Conservation (phyloP, 2,888 invertebrate species). For the Serripes groenlandicus region DNA sequence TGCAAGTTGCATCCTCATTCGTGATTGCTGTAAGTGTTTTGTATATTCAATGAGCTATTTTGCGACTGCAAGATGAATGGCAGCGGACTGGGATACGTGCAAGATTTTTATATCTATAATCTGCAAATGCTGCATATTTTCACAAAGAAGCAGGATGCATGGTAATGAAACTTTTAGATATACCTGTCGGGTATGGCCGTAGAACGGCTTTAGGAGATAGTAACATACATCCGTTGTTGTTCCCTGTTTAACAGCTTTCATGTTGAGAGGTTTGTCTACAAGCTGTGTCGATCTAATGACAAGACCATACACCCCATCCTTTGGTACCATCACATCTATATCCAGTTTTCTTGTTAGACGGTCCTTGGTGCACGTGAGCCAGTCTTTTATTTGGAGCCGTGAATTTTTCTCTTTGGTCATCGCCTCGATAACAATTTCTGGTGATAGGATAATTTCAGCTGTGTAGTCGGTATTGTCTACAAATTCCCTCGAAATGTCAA, state of each 20-base stretch:
- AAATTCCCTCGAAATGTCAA: conserved; percentile 6
- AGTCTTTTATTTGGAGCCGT: background rate
- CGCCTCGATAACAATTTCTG: background rate
- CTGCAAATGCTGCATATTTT: too few relatives aligned
- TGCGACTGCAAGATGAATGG: too few relatives aligned
- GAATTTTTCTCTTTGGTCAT: background rate
- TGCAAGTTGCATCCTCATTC: too few relatives aligned
- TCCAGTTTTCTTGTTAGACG: conserved; percentile 15
- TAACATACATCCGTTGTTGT: conserved; percentile 37
- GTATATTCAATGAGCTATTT: too few relatives aligned
- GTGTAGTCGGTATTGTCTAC: conserved; percentile 51
- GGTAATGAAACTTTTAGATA: background rate
- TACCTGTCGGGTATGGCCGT: conserved; percentile 6
- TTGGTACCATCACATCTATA: conserved; percentile 2
- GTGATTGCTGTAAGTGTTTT: too few relatives aligned
- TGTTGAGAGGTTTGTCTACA: conserved; percentile 39
- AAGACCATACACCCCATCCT: conserved; percentile 34
- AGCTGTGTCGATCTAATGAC: conserved; percentile 39
- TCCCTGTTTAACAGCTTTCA: conserved; percentile 34
- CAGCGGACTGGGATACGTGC: too few relatives aligned
- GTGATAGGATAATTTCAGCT: conserved; percentile 37
- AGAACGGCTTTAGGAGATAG: conserved; percentile 28
- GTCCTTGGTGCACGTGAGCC: conserved; percentile 24
- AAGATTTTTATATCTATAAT: too few relatives aligned
- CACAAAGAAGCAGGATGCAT: too few relatives aligned